phyloP scores from a whole-genome alignment of 1,140 invertebrate genomes.

The Ctenoplectra terminalis region DNA sequence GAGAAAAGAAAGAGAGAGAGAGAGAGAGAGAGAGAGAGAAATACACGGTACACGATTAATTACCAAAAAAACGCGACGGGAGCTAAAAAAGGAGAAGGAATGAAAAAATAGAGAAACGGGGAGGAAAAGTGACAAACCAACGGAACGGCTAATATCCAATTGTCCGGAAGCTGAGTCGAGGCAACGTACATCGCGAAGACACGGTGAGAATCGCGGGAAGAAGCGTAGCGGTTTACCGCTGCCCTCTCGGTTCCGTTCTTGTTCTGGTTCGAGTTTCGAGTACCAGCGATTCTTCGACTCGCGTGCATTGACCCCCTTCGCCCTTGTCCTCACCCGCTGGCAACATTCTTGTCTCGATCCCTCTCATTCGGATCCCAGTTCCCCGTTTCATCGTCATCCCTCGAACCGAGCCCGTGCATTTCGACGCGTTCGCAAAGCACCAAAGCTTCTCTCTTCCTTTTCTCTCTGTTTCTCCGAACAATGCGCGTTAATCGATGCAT shows the following conservation, averaged over 20 bases:
- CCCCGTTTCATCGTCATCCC: conserved; percentile 23
- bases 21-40: not conserved
- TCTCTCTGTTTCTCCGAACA: not conserved
- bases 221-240: conserved; percentile 35
- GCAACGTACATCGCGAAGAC: conserved; percentile 1
- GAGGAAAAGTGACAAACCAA: not conserved
- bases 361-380: conserved; percentile 11
- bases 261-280: conserved; percentile 33
- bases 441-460: not conserved
- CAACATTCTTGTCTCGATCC: conserved; percentile 41
- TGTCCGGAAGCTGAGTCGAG: conserved; percentile 39
- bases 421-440: conserved; percentile 6
- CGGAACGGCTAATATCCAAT: conserved; percentile 46
- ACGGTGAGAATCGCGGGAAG: conserved; percentile 24
- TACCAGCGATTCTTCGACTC: conserved; percentile 8
- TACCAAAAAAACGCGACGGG: not conserved
- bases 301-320: conserved; percentile 44
- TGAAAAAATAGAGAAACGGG: too few relatives aligned
- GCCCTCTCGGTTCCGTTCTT: not conserved
- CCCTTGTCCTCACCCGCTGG: conserved; percentile 29
- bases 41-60: too few relatives aligned
- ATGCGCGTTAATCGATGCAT: conserved; percentile 40
- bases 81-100: too few relatives aligned
- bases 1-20: not conserved
- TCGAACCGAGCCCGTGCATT: not conserved